Percentiles rank a stretch among this genome's conserved stretches.
These are phyloP conservation scores for Henicopernis longicauda DNA, from an alignment of 2,113 vertebrate genomes.

Conservation along the genomic window DNA sequence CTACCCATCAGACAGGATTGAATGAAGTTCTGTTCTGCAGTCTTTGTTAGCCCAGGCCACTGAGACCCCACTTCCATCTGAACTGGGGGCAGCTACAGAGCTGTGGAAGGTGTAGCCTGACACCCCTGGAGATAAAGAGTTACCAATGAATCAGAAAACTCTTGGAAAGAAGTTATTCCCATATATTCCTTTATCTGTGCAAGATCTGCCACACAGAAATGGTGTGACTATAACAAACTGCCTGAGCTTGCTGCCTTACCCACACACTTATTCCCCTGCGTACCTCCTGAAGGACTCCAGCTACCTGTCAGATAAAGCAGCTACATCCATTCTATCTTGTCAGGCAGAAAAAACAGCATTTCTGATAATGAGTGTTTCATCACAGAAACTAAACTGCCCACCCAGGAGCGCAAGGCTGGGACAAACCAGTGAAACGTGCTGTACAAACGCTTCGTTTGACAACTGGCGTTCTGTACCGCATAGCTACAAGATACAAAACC, in stretches of 20 bases:
- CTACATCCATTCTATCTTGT: neutral
- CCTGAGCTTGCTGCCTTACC: neutral
- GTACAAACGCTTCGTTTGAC: neutral
- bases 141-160: neutral
- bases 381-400: neutral
- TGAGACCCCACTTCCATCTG: neutral
- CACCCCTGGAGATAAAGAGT: neutral
- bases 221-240: neutral
- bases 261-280: fast-evolving
- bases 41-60: neutral
- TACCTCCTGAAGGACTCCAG: neutral
- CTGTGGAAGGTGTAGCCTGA: neutral
- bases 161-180: neutral
- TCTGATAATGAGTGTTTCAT: neutral
- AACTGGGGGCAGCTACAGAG: neutral
- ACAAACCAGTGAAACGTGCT: neutral
- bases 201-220: neutral
- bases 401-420: neutral
- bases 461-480: neutral
- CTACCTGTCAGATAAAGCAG: neutral
- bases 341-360: neutral
- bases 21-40: neutral
- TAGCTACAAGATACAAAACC: neutral
- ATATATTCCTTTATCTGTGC: neutral
- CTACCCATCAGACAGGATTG: neutral